Conservation (phyloP, 2,113 vertebrate genomes). For the Microcebus lehilahytsara region DNA sequence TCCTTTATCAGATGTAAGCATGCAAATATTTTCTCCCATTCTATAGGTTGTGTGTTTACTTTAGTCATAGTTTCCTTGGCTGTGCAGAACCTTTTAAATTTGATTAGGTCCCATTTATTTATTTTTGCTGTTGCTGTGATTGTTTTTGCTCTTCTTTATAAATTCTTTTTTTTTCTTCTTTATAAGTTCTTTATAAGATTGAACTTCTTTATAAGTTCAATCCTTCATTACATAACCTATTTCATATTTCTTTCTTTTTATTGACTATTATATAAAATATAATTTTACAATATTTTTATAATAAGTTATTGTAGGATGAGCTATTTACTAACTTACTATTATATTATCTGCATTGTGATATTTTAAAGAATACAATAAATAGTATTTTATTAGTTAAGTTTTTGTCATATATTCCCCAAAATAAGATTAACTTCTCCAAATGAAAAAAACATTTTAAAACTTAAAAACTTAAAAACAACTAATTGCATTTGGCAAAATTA, state of each 20-base stretch:
- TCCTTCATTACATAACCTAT: not conserved
- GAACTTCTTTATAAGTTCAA: not conserved
- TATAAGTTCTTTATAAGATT: too few relatives aligned
- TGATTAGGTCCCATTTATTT: too few relatives aligned
- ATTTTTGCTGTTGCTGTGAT: too few relatives aligned
- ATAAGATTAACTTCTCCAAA: not conserved
- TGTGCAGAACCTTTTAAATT: too few relatives aligned
- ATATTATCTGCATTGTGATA: not conserved
- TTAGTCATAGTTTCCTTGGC: too few relatives aligned
- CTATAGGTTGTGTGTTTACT: too few relatives aligned
- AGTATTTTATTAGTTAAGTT: not conserved
- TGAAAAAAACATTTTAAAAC: not conserved
- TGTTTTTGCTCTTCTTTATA: too few relatives aligned
- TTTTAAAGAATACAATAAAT: not conserved
- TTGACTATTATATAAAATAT: not conserved
- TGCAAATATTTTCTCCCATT: too few relatives aligned
- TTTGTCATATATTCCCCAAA: not conserved
- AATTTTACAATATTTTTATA: not conserved
- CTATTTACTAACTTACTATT: not conserved
- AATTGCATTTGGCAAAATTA: not conserved
- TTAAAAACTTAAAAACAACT: not conserved
- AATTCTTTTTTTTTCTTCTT: too few relatives aligned
- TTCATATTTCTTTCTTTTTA: not conserved
- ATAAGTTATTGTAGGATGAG: not conserved
- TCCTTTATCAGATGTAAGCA: too few relatives aligned